Evolutionary conservation across 1,140 invertebrate species (phyloP), one percentile per base, ranked within the genome.

Genomic region (Sycophaga agraensis): DNA sequence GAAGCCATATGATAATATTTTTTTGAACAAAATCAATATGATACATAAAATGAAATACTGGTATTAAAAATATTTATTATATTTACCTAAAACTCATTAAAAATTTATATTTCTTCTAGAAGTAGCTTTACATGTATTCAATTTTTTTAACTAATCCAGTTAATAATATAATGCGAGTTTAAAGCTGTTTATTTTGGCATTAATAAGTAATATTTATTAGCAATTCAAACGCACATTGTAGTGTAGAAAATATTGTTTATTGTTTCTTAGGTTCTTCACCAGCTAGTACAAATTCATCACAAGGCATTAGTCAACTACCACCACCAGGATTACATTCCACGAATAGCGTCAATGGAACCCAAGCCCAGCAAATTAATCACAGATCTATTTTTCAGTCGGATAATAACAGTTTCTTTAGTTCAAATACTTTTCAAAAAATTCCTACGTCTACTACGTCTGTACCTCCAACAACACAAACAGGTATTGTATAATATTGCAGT

Each of bases 361-460:
- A 50, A 16, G 68, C 70, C 57, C 78, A 79, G 68, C 70, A 73
- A 63, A 70, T 80, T 46, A 79, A 75, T 67, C 77, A 79, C 66
- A 73, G 78, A 59, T 80, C 80, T 37, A 77, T 83, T 66, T 81
- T 83, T 73, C 82, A 83, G 70, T 73, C 78, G 49, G 82, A 84
- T 72, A 83, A 83, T 73, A 83, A 83, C 68, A 83, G 82, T 70
- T 84, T 83, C 72, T 84, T 84, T 71, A 83, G 81, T 66, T 80
- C 81, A 17, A 82, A 83, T 59, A 82, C 71, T 63, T 83, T 83
- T 68, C 80, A 82, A 62, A 83, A 83, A 79, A 74, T 82, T 63
- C 68, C 79, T 46, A 76, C 74, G 34, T 70, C 71, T 45, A 70
- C 69, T 34, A 70, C 69, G 40, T 69, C 75, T 48, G 60, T 66